phyloP scores from a whole-genome alignment of 2,797 vertebrate genomes.

The Sciurus vulgaris region DNA sequence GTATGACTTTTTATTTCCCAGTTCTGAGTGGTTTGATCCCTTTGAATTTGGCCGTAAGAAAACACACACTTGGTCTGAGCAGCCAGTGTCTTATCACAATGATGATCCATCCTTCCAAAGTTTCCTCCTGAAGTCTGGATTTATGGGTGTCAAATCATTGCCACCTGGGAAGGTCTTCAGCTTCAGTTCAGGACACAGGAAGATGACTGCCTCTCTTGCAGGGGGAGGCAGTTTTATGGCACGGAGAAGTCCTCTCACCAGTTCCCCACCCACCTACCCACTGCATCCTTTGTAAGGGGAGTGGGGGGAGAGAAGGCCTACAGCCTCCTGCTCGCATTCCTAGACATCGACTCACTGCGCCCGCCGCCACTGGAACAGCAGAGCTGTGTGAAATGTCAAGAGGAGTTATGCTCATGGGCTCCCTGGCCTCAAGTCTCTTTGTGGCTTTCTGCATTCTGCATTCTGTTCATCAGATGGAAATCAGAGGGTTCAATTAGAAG shows the following conservation, averaged over 20 bases:
- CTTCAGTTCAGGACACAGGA: not conserved
- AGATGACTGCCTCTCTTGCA: constrained; percentile 4
- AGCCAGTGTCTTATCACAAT: constrained; percentile 80
- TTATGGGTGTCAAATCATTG: constrained; percentile 81
- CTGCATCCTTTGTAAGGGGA: constrained; percentile 67
- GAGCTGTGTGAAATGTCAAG: constrained; percentile 87
- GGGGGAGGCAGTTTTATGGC: constrained; percentile 62
- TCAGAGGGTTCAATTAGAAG: constrained; percentile 77
- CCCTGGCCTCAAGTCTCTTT: constrained; percentile 69
- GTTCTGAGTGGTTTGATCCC: constrained; percentile 76
- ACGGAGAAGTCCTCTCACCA: constrained; percentile 12
- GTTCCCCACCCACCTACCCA: constrained; percentile 36
- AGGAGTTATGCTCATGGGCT: constrained; percentile 85
- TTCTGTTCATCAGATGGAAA: constrained; percentile 74
- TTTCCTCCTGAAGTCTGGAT: constrained; percentile 79
- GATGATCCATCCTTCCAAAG: constrained; percentile 81
- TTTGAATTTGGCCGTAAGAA: constrained; percentile 81
- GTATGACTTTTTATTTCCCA: constrained; percentile 71
- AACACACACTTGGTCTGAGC: constrained; percentile 80
- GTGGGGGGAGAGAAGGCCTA: constrained; percentile 56
- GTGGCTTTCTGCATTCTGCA: constrained; percentile 65
- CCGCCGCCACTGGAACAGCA: constrained; percentile 83
- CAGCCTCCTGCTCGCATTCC: constrained; percentile 86
- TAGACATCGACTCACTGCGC: constrained; percentile 89
- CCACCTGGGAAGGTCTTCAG: constrained; percentile 61